Evolutionary conservation across 2,888 invertebrate genomes (phyloP), one percentile per base, ranked within the genome.

Genomic region (Lutraria lutraria): DNA sequence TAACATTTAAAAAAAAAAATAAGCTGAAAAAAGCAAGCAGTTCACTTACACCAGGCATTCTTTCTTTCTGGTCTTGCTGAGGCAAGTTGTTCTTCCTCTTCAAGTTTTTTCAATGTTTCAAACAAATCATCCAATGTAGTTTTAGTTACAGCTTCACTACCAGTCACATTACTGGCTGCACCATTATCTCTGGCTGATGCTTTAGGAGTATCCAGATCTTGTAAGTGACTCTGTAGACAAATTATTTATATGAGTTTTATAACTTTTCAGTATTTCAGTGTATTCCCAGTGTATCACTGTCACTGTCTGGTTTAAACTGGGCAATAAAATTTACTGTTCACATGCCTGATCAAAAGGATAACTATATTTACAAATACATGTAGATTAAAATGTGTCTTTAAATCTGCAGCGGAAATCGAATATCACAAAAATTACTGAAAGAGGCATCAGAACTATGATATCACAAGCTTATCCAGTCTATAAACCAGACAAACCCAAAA

Each of bases 91-190:
- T 96, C 96, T n/a, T 96, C 96, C 83, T 95, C 96, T 88, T 96
- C 96, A 81, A 96, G 93, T 87, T 95, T 95, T 87, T 95, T 96
- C 86, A 96, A 93, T 1, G 96, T 96, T 86, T 95, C 95, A 93
- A 96, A 94, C 56, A 96, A 92, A 88, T 96, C 96, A 90, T 96
- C 95, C 8, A 96, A 92, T 19, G 95, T 96, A 10, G 96, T 93
- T 83, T 94, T 94, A 25, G 93, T 93, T 16, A 91, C 90, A 21
- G 93, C 90, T 85, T 94, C 92, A 89, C 93, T 94, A 29, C 90
- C 89, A 13, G 88, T 86, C 31, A 89, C 89, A 54, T 85, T 85
- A 76, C 83, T 90, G 15, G 72, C 88, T 19, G 85, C 83, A 54
- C 86, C 88, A 53, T 86, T 82, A 21, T 89, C 83, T 68, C 60